These are phyloP conservation scores for Heliconius cydno DNA, from an alignment of 2,888 invertebrate species.

Conservation along the genomic window DNA sequence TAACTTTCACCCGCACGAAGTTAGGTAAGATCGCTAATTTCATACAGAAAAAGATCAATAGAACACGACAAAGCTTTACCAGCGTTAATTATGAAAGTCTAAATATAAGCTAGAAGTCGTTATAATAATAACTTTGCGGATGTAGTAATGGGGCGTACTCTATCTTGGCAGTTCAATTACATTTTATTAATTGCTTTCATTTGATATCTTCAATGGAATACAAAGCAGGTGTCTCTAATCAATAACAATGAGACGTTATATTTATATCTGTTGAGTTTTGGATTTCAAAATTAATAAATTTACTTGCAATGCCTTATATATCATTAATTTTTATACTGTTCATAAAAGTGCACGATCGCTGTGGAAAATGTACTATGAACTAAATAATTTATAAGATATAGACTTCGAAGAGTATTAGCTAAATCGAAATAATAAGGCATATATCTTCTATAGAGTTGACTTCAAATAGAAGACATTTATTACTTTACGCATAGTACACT, in stretches of 20 bases:
- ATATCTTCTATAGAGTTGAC: too few relatives aligned
- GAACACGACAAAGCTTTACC: background rate
- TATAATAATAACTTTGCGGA: constrained; percentile 25
- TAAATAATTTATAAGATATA: too few relatives aligned
- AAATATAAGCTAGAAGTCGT: constrained; percentile 23
- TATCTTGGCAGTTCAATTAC: constrained; percentile 41
- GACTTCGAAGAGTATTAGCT: too few relatives aligned
- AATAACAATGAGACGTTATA: constrained; percentile 23
- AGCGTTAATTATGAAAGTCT: background rate
- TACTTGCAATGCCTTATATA: too few relatives aligned
- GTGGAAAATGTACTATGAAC: too few relatives aligned
- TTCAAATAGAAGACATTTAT: too few relatives aligned
- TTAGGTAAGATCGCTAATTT: background rate
- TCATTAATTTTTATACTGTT: background rate
- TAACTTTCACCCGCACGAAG: background rate
- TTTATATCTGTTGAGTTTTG: background rate
- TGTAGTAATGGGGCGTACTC: constrained; percentile 33
- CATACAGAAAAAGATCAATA: background rate
- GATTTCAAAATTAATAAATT: too few relatives aligned
- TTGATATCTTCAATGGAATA: constrained; percentile 36
- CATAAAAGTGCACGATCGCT: too few relatives aligned
- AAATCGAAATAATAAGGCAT: too few relatives aligned
- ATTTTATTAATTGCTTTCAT: constrained; percentile 36
- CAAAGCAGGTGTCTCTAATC: constrained; percentile 35
- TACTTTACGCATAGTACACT: too few relatives aligned